Conservation (phyloP, 2,888 invertebrate species). For the Ichneumoninae sp. region DNA sequence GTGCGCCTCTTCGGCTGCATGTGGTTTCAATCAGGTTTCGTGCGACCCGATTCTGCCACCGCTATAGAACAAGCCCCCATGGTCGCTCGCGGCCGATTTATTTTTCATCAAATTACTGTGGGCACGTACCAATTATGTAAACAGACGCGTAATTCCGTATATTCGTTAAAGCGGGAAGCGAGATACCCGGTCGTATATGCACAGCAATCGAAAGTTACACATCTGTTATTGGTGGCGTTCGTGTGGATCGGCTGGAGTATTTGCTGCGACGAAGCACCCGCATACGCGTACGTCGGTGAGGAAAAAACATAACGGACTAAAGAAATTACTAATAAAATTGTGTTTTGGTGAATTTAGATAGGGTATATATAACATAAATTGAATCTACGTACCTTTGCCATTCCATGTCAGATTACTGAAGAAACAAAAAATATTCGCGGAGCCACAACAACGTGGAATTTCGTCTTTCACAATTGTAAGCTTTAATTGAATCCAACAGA, state of each 20-base stretch:
- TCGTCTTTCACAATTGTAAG: too few relatives aligned
- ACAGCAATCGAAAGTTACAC: conserved; percentile 18
- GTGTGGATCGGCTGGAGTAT: conserved; percentile 16
- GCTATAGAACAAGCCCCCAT: conserved; percentile 18
- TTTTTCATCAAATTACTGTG: conserved; percentile 71
- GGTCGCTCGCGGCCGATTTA: conserved; percentile 66
- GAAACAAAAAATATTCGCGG: background rate
- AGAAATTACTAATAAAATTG: background rate
- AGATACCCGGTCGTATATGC: conserved; percentile 16
- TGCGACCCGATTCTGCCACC: conserved; percentile 45
- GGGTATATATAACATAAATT: background rate
- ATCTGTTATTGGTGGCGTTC: background rate
- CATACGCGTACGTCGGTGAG: background rate
- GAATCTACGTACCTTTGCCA: background rate
- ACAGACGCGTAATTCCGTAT: conserved; percentile 65
- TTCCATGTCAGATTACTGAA: background rate
- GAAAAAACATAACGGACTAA: background rate
- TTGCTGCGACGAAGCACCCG: conserved; percentile 14
- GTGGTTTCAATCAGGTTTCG: conserved; percentile 62
- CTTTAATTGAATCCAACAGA: too few relatives aligned
- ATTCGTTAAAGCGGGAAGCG: conserved; percentile 40
- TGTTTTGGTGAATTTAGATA: background rate
- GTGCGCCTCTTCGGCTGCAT: conserved; percentile 20
- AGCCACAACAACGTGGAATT: too few relatives aligned
- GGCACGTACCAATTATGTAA: conserved; percentile 70